Evolutionary conservation across 2,113 vertebrate genomes (phyloP), one percentile per base, ranked within the genome.

Genomic region (Erinaceus europaeus): DNA sequence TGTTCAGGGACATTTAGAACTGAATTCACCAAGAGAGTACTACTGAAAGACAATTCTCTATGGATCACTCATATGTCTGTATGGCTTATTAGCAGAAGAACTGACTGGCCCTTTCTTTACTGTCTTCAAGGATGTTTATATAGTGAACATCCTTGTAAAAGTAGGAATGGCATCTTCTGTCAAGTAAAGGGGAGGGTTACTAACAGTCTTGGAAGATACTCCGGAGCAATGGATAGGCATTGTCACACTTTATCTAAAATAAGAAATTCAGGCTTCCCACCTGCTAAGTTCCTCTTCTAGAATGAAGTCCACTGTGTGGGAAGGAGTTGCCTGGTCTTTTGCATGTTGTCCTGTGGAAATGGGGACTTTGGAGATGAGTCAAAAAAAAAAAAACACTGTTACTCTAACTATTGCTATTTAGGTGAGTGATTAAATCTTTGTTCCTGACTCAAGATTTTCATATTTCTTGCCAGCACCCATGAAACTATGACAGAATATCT

Each of bases 111-210:
- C 62, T 62, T 61, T 29, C n/a, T n/a, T 10, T 34, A 32, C 2
- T 46, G 44, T 62, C 91, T 89, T 44, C 68, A 91, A 89, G 27
- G 25, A 57, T 68, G 18, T 81, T 73, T 81, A 14, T 74, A 46
- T 14, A 72, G 4, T 48, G 34, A 69, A 59, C 23, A 46, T 36
- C 14, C 29, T 36, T 75, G 65, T 57, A 14, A 48, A 83, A 72
- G 57, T 25, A 67, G 42, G 78, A 74, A 72, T 44, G 11, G 2
- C 62, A 29, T n/a, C 21, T 10, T 20, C 59, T 84, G 42, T 89
- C 20, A 11, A 84, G 27, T 7, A 62, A 74, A 57, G 1, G 12
- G 2, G 15, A 86, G 53, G 6, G 2, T 67, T 50, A 12, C 17
- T 61, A 83, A 82, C 48, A 55, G 25, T 18, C 38, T 71, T 75